phyloP scores from a whole-genome alignment of 2,797 vertebrate genomes.

The Myoxocephalus aenaeus region DNA sequence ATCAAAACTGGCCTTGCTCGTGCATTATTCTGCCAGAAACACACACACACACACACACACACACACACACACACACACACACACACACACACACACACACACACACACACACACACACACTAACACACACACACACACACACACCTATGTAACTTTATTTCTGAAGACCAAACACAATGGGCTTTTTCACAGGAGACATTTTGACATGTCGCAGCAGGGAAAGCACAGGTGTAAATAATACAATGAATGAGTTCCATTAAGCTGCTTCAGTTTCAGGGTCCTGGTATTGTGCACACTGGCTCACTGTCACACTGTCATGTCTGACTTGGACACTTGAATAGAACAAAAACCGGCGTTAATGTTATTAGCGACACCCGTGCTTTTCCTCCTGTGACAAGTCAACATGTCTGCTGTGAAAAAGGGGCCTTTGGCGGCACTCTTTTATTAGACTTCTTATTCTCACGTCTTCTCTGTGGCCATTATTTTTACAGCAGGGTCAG shows the following conservation, averaged over 20 bases:
- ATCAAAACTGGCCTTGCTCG: neutral
- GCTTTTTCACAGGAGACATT: conserved; percentile 15
- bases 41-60: conserved; percentile 8
- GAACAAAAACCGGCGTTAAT: neutral
- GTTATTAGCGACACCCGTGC: conserved; percentile 5
- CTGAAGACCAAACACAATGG: conserved; percentile 3
- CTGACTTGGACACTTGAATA: neutral
- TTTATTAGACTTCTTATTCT: neutral
- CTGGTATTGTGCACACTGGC: neutral
- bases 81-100: neutral
- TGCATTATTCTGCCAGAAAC: neutral
- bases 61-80: neutral
- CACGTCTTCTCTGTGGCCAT: neutral
- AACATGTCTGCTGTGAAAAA: conserved; percentile 23
- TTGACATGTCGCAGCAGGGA: conserved; percentile 15
- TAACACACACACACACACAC: neutral
- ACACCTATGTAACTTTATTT: conserved; percentile 1
- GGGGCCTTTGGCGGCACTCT: neutral
- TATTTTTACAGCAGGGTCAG: neutral
- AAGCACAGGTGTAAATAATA: conserved; percentile 6
- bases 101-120: conserved; percentile 1
- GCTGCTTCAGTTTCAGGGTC: conserved; percentile 15
- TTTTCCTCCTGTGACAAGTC: conserved; percentile 9
- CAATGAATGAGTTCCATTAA: conserved; percentile 15
- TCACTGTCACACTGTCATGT: conserved; percentile 1